Conservation (phyloP, 2,113 vertebrate species). For the Lophotis ruficrista region DNA sequence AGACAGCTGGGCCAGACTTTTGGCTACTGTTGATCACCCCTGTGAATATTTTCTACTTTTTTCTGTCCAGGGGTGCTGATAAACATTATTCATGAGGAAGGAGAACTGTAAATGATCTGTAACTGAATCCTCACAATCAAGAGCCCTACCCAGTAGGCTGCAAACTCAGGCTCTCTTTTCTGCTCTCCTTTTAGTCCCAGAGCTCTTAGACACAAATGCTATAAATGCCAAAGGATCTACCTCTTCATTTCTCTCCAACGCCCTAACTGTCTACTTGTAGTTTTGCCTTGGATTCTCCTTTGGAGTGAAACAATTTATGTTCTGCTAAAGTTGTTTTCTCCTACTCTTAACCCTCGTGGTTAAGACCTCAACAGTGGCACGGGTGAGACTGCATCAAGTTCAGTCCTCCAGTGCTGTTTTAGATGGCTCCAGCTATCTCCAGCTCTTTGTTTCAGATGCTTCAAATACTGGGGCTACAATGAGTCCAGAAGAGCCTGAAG, state of each 20-base stretch:
- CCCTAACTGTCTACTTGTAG: background rate
- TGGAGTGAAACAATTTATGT: background rate
- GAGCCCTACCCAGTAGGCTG: background rate
- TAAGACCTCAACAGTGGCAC: background rate
- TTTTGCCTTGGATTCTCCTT: background rate
- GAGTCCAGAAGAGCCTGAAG: background rate
- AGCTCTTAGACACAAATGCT: background rate
- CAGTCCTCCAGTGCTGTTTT: background rate
- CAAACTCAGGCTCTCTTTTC: background rate
- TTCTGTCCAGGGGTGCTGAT: background rate
- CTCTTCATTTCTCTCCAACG: background rate
- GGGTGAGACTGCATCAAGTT: background rate
- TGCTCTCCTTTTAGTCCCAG: background rate
- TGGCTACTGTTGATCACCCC: fast-evolving
- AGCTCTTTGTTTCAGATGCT: background rate
- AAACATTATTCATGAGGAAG: background rate
- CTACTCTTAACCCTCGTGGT: background rate
- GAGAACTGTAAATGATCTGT: background rate
- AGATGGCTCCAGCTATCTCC: background rate
- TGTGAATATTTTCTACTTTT: background rate
- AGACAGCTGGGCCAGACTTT: background rate
- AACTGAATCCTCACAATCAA: background rate
- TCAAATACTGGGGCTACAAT: background rate
- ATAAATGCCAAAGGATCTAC: background rate
- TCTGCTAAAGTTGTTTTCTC: background rate